These are phyloP conservation scores for Sporophila hypoxantha DNA, from an alignment of 2,113 vertebrate species.

Conservation along the genomic window DNA sequence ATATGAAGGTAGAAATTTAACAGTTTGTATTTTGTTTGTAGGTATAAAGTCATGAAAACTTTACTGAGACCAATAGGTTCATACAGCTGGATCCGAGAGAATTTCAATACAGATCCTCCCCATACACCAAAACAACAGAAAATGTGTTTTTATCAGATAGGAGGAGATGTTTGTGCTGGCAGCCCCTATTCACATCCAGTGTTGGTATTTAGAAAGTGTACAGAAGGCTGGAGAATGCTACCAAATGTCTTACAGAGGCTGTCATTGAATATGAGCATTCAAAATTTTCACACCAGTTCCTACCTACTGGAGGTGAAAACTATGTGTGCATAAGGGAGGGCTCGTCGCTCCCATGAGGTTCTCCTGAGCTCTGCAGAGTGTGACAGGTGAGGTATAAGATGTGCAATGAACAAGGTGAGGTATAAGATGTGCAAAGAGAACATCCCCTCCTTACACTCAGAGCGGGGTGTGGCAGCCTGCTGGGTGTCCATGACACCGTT, in stretches of 20 bases:
- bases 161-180: background rate
- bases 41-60: background rate
- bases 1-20: background rate
- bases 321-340: fast-evolving
- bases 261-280: background rate
- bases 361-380: background rate
- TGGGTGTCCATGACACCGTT: background rate
- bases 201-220: background rate
- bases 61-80: background rate
- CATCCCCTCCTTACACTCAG: background rate
- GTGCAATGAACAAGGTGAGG: background rate
- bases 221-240: background rate
- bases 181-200: background rate
- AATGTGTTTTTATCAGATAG: background rate
- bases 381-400: background rate
- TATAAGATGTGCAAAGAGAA: fast-evolving
- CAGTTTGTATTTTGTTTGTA: background rate
- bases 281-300: background rate
- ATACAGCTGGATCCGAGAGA: background rate
- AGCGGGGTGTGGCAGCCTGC: background rate
- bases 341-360: background rate
- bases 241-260: background rate
- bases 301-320: background rate
- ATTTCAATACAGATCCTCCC: background rate
- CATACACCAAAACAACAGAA: background rate